Percentiles rank a stretch among this genome's conserved stretches.
phyloP scores from a whole-genome alignment of 1,140 invertebrate genomes.

The Apocrypta bakeri region DNA sequence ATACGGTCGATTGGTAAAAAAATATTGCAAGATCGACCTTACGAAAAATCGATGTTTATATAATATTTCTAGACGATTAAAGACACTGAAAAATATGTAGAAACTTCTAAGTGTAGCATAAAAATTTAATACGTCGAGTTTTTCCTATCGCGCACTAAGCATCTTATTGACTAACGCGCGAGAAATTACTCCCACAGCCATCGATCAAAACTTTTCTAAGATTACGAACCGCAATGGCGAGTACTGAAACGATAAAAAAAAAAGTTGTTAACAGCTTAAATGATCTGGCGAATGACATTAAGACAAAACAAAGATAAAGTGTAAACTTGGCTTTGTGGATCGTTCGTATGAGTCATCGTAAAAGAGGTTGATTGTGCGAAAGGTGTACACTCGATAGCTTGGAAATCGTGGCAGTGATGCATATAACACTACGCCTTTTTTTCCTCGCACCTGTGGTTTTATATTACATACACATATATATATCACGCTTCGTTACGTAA shows the following conservation, averaged over 20 bases:
- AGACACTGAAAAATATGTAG: not conserved
- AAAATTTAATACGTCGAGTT: not conserved
- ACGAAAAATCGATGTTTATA: too few relatives aligned
- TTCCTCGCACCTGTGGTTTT: constrained; percentile 19
- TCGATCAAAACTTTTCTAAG: not conserved
- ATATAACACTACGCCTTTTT: constrained; percentile 2
- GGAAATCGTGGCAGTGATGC: constrained; percentile 23
- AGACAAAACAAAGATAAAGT: constrained; percentile 34
- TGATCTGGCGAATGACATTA: not conserved
- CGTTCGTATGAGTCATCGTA: constrained; percentile 32
- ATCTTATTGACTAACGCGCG: not conserved
- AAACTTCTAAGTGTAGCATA: not conserved
- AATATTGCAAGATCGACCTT: too few relatives aligned
- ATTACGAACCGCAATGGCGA: not conserved
- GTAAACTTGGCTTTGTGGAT: not conserved
- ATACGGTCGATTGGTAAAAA: too few relatives aligned
- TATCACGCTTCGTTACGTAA: constrained; percentile 5
- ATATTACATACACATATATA: not conserved
- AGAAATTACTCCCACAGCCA: not conserved
- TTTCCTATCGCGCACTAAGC: not conserved
- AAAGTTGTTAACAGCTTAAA: not conserved
- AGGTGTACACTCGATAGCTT: not conserved
- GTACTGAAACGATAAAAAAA: not conserved
- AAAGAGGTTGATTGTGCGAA: constrained; percentile 25
- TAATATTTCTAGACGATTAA: not conserved